Evolutionary conservation across 2,113 vertebrate species (phyloP).

Genomic region (Grus americana): DNA sequence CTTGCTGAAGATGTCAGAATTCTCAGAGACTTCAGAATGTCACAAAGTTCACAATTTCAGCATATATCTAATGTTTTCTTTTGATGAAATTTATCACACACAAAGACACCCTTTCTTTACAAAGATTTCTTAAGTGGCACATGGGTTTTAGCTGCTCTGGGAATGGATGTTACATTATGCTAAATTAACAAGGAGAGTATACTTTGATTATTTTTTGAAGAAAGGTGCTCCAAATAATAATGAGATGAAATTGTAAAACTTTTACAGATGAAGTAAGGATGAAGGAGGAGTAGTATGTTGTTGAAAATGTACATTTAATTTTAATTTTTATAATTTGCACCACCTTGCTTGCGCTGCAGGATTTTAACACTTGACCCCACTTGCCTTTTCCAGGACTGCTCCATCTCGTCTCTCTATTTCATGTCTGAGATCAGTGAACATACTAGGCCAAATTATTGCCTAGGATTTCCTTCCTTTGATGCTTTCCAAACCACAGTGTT

Average conservation of each 20-base stretch:
- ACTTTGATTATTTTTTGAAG: neutral
- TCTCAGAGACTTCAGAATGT: conserved; percentile 55
- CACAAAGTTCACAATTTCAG: conserved; percentile 56
- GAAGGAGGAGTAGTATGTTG: neutral
- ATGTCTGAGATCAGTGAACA: neutral
- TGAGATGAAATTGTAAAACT: neutral
- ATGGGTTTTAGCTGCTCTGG: neutral
- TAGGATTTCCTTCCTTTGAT: neutral
- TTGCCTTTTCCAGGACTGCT: neutral
- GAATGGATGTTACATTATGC: neutral
- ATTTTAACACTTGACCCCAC: neutral
- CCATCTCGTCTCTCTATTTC: neutral
- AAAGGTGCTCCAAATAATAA: neutral
- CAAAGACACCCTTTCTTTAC: neutral
- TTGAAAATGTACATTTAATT: neutral
- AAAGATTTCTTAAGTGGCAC: neutral
- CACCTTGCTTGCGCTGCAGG: neutral
- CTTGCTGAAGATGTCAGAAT: conserved; percentile 68
- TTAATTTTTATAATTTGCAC: neutral
- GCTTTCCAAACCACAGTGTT: neutral
- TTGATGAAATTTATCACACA: conserved; percentile 22
- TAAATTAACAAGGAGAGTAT: neutral
- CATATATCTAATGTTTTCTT: conserved; percentile 41
- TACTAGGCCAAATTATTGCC: neutral
- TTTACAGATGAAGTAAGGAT: neutral